These are phyloP conservation scores for Drosophila seguyi DNA, from an alignment of 1,140 invertebrate species.

Conservation along the genomic window DNA sequence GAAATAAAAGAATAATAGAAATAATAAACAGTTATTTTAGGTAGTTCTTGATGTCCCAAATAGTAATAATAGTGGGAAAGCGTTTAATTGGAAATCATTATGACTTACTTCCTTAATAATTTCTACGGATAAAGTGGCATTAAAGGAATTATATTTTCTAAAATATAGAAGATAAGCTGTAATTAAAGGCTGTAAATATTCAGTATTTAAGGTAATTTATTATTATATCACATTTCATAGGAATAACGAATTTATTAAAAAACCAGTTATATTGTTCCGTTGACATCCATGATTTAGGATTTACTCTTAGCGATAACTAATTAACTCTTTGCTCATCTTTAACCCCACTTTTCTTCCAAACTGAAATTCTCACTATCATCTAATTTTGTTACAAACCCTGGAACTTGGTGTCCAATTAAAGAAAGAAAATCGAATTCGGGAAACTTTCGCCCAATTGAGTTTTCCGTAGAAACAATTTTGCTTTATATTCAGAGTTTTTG, in stretches of 20 bases:
- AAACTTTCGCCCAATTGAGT: not conserved
- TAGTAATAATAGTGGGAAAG: not conserved
- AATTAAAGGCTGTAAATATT: too few relatives aligned
- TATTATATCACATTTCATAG: too few relatives aligned
- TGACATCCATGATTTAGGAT: not conserved
- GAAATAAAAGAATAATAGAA: conserved; percentile 1
- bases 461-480: not conserved
- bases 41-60: not conserved
- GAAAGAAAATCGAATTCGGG: not conserved
- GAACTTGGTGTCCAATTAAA: not conserved
- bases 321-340: not conserved
- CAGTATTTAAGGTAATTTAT: too few relatives aligned
- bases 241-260: not conserved
- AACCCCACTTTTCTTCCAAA: not conserved
- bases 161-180: too few relatives aligned
- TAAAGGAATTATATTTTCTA: not conserved
- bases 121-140: not conserved
- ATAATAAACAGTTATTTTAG: not conserved
- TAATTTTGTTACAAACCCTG: not conserved
- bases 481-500: not conserved
- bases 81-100: not conserved
- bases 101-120: not conserved
- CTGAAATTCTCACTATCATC: not conserved
- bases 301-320: too few relatives aligned
- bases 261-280: not conserved